Conservation (phyloP, 1,140 invertebrate genomes). For the Goniozus legneri region DNA sequence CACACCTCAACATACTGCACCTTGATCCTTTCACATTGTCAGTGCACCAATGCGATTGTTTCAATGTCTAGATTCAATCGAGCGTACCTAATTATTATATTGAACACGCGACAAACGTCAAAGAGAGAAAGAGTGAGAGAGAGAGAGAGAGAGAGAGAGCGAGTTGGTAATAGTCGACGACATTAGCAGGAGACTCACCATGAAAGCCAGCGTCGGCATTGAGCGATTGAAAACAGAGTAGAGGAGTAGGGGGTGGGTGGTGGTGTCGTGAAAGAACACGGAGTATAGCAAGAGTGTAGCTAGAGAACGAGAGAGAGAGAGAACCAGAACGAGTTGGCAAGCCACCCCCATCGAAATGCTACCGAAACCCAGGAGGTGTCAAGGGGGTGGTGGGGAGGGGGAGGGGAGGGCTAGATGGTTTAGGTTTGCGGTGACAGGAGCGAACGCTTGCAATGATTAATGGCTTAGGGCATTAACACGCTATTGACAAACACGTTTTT, state of each 20-base stretch:
- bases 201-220: slow-evolving; percentile 10
- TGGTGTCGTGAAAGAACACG: slow-evolving; percentile 16
- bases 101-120: not conserved
- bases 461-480: slow-evolving; percentile 54
- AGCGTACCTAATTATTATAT: no score
- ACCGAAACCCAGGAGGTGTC: not conserved
- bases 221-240: slow-evolving; percentile 7
- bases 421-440: slow-evolving; percentile 44
- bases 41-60: no score
- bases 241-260: no score
- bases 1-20: no score
- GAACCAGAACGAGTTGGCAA: no score
- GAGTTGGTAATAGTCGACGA: not conserved
- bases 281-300: no score
- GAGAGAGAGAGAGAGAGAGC: slow-evolving; percentile 20
- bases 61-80: no score
- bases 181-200: not conserved
- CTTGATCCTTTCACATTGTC: no score
- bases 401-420: slow-evolving; percentile 23
- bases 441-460: slow-evolving; percentile 51
- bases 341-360: no score
- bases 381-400: not conserved
- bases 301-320: not conserved
- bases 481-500: slow-evolving; percentile 54
- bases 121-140: slow-evolving; percentile 8